Evolutionary conservation across 2,888 invertebrate genomes (phyloP), one percentile per base, ranked within the genome.

Genomic region (Stegana nigrithorax): DNA sequence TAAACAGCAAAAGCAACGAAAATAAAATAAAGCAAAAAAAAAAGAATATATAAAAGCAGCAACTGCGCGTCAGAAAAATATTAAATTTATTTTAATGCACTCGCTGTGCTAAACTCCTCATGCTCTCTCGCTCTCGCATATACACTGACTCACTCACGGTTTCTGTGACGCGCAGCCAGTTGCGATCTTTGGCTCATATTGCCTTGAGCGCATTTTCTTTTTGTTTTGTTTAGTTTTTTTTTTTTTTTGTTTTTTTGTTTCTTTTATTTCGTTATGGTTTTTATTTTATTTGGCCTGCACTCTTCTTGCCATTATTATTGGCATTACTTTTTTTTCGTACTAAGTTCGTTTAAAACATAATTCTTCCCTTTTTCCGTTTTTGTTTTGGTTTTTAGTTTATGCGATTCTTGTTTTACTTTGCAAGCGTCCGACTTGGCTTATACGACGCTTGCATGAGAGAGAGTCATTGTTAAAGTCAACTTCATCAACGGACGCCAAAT

Each of bases 81-180:
- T 76, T 78, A 76, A 73, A 75, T 78, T 75, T 73, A 73, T 75
- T 76, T 78, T 76, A 76, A 76, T 76, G 60, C 44, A 39, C 42
- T 32, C 60, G 26, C 14, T 59, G 50, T 50, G 26, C 8, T 17
- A 10, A 19, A 14, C 21, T 17, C 17, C 6, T 17, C 19, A 21
- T n/a, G n/a, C n/a, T n/a, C n/a, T n/a, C n/a, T n/a, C n/a, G n/a
- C n/a, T n/a, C n/a, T n/a, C n/a, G n/a, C n/a, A n/a, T n/a, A n/a
- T n/a, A n/a, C n/a, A n/a, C n/a, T n/a, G n/a, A n/a, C n/a, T n/a
- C n/a, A n/a, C n/a, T n/a, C n/a, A n/a, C n/a, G n/a, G n/a, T n/a
- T n/a, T n/a, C n/a, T n/a, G n/a, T n/a, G n/a, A n/a, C n/a, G n/a
- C n/a, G n/a, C n/a, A n/a, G n/a, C n/a, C n/a, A n/a, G n/a, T n/a